These are phyloP conservation scores for Herminia tarsipennalis DNA, from an alignment of 2,888 invertebrate genomes.

Conservation along the genomic window DNA sequence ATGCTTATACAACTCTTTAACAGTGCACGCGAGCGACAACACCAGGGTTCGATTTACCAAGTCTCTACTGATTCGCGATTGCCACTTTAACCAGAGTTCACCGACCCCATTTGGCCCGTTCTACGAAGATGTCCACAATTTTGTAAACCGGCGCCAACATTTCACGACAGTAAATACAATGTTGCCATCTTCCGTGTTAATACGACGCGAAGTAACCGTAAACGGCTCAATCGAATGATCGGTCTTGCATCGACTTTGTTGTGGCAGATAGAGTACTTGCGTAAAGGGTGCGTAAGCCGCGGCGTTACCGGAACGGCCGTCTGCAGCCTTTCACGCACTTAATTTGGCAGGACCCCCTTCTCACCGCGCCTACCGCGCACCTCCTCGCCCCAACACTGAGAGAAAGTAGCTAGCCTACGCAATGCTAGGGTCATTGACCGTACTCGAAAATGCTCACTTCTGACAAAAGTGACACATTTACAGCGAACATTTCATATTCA, in stretches of 20 bases:
- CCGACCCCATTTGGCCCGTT: slow-evolving; percentile 60
- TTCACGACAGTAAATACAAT: slow-evolving; percentile 40
- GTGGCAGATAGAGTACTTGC: slow-evolving; percentile 34
- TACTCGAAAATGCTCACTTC: slow-evolving; percentile 82
- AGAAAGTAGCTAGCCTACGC: slow-evolving; percentile 86
- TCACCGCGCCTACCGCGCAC: slow-evolving; percentile 61
- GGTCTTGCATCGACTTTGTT: slow-evolving; percentile 32
- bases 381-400: slow-evolving; percentile 70
- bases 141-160: slow-evolving; percentile 51
- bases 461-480: slow-evolving; percentile 84
- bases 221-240: slow-evolving; percentile 31
- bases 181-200: slow-evolving; percentile 26
- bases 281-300: slow-evolving; percentile 47
- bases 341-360: slow-evolving; percentile 83
- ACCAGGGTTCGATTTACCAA: slow-evolving; percentile 59
- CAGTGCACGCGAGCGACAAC: slow-evolving; percentile 59
- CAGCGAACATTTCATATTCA: slow-evolving; percentile 80
- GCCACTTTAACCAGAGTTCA: slow-evolving; percentile 63
- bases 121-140: slow-evolving; percentile 55
- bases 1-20: slow-evolving; percentile 75
- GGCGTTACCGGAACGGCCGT: slow-evolving; percentile 64
- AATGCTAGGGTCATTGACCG: slow-evolving; percentile 83
- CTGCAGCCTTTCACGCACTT: slow-evolving; percentile 83
- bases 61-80: slow-evolving; percentile 61
- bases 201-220: slow-evolving; percentile 32